These are phyloP conservation scores for Eupithecia subfuscata DNA, from an alignment of 2,888 invertebrate species.

Conservation along the genomic window DNA sequence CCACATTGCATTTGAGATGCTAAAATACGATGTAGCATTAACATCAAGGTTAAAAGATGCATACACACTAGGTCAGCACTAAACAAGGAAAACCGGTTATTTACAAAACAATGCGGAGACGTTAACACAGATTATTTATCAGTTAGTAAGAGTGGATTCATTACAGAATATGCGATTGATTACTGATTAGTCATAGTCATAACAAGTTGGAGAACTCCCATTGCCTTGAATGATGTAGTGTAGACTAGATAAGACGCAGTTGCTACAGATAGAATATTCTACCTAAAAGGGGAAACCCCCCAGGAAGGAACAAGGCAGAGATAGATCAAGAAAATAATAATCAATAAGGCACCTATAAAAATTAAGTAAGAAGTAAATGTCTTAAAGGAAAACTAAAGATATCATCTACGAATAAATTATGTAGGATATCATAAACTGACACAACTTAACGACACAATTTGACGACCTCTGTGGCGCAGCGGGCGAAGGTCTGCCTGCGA, in stretches of 20 bases:
- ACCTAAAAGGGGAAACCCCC: not conserved
- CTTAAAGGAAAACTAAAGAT: not conserved
- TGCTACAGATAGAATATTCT: too few species aligned
- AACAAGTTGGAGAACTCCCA: conserved; percentile 1
- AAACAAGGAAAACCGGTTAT: conserved; percentile 27
- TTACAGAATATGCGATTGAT: conserved; percentile 27
- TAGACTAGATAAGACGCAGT: not conserved
- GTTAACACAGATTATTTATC: conserved; percentile 13
- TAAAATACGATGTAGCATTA: not conserved
- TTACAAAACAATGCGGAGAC: conserved; percentile 18
- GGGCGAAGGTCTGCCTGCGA: too few species aligned
- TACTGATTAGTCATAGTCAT: conserved; percentile 24
- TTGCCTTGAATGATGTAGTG: not conserved
- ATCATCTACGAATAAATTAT: too few species aligned
- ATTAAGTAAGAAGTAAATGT: too few species aligned
- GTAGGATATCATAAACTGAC: too few species aligned
- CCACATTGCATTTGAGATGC: not conserved
- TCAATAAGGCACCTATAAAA: not conserved
- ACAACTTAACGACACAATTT: too few species aligned
- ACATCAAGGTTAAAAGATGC: conserved; percentile 23
- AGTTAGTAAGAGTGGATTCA: conserved; percentile 14
- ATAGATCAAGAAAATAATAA: not conserved
- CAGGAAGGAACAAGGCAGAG: not conserved
- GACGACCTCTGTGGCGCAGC: too few species aligned
- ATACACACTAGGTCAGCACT: conserved; percentile 24